These are phyloP conservation scores for Cecropterus lyciades DNA, from an alignment of 1,140 invertebrate genomes.

Conservation along the genomic window DNA sequence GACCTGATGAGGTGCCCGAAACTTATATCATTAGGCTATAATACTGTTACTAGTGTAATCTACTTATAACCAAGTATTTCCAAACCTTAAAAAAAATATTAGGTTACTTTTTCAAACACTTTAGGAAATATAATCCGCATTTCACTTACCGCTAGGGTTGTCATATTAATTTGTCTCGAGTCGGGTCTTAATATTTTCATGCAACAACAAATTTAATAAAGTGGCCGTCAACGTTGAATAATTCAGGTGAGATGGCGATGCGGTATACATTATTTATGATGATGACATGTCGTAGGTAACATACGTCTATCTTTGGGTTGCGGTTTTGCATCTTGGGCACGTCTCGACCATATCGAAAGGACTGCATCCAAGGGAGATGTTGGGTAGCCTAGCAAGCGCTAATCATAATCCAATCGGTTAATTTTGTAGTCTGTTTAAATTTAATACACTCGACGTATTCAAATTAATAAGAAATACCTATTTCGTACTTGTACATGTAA, in stretches of 20 bases:
- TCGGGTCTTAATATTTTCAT: conserved; percentile 66
- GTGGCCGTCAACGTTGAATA: conserved; percentile 76
- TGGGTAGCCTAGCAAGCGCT: neutral
- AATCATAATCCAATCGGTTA: no score
- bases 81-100: no score
- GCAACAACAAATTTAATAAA: conserved; percentile 82
- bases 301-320: conserved; percentile 67
- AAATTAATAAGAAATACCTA: no score
- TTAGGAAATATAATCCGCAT: conserved; percentile 27
- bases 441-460: no score
- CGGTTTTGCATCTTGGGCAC: conserved; percentile 77
- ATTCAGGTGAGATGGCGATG: conserved; percentile 62
- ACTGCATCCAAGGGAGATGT: conserved; percentile 27
- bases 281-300: conserved; percentile 75
- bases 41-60: no score
- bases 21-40: no score
- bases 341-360: conserved; percentile 67
- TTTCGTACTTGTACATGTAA: no score
- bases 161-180: conserved; percentile 60
- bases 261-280: conserved; percentile 79
- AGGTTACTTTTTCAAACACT: neutral
- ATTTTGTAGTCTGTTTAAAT: no score
- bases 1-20: no score
- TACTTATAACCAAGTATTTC: no score
- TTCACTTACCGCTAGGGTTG: conserved; percentile 35